Base-by-base conservation (phyloP, 2,888 invertebrate species). In the Leptogaster cylindrica region DNA sequence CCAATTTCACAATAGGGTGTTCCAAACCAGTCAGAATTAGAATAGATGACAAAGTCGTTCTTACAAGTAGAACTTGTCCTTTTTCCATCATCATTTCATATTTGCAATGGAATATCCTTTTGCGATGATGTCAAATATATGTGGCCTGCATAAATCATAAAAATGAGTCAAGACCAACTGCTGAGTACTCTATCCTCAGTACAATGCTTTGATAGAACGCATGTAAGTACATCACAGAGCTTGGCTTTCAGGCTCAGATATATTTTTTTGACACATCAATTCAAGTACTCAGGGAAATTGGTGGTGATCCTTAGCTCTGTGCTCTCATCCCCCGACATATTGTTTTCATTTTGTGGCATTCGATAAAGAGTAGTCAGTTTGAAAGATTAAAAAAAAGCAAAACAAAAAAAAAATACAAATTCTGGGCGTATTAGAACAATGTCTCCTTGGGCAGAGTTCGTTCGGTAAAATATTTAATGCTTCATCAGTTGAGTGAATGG, bases 381-480 rank as follows among this genome's bases (percentile, higher is more conserved):
- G 52, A 52, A 20, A 52, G 52, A 52, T 52, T 52, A 52, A 52
- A 52, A 46, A n/a, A n/a, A n/a, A n/a, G n/a, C n/a, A n/a, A n/a
- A n/a, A n/a, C n/a, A n/a, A n/a, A n/a, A n/a, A n/a, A n/a, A n/a
- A n/a, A n/a, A n/a, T n/a, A n/a, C n/a, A n/a, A 52, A 16, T 52
- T 52, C 52, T 52, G 18, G 33, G 52, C 33, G 20, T 33, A 52
- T 48, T 23, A 7, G 18, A 52, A 52, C 33, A 52, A 52, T 52
- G 52, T 28, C 16, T 31, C 14, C 52, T 31, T 52, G 52, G 33
- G 33, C 33, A 52, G 33, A 20, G 52, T 52, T 52, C 31, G 33
- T 33, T 33, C 52, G 33, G 33, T 28, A n/a, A 52, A 52, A 52
- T 52, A 33, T 52, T 52, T 52, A 52, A 52, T 52, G 52, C 52